Conservation (phyloP, 2,797 vertebrate genomes). For the Loris lydekkerianus region DNA sequence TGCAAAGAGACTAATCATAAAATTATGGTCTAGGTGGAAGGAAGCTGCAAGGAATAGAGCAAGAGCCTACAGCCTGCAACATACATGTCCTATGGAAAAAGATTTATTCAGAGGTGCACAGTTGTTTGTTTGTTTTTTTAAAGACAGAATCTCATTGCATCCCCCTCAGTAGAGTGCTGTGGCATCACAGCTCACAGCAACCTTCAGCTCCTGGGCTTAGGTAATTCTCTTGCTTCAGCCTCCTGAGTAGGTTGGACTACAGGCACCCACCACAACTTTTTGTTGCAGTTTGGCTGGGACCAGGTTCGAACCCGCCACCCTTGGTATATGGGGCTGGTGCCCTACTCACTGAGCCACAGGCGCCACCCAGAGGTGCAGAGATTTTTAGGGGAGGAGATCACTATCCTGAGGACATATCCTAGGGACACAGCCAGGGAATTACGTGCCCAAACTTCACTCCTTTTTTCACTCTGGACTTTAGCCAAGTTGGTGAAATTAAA, state of each 20-base stretch:
- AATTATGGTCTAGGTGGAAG: neutral
- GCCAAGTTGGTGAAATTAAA: neutral
- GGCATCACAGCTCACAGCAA: no score
- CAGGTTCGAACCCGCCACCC: no score
- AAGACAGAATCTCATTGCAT: no score
- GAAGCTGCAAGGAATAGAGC: neutral
- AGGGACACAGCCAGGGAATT: neutral
- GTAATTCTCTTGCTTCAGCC: no score
- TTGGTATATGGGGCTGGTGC: no score
- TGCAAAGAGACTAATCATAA: neutral
- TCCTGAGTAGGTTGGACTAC: no score
- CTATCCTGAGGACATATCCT: neutral
- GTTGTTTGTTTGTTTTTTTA: neutral
- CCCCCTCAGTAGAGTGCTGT: no score
- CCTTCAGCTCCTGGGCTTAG: no score
- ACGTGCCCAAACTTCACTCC: neutral
- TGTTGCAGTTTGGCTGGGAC: no score
- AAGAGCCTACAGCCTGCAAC: neutral
- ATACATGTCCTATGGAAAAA: neutral
- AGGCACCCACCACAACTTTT: no score
- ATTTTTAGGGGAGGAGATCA: neutral
- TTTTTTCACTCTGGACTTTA: conserved; percentile 15
- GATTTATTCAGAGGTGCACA: neutral
- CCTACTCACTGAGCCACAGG: no score
- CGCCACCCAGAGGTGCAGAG: neutral